phyloP scores from a whole-genome alignment of 2,113 vertebrate genomes.

The Corvus hawaiiensis region DNA sequence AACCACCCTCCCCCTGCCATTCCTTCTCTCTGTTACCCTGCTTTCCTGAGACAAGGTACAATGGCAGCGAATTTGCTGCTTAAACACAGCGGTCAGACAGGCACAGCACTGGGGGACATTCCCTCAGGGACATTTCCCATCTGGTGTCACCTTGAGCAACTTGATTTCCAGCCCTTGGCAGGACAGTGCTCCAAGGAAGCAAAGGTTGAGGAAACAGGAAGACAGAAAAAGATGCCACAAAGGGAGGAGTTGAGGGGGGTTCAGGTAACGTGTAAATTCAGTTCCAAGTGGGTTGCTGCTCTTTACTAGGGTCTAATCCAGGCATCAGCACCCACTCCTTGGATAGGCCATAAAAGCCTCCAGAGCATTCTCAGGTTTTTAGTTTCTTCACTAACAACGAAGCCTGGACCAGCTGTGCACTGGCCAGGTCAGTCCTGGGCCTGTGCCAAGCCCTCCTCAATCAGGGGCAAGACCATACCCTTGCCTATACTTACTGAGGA shows the following conservation, averaged over 20 bases:
- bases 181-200: neutral
- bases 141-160: neutral
- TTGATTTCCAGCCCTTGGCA: neutral
- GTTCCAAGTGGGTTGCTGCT: neutral
- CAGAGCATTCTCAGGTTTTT: neutral
- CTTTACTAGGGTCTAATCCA: neutral
- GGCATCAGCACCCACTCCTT: neutral
- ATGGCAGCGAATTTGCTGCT: rapidly evolving
- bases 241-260: neutral
- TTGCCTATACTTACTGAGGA: conserved; percentile 86
- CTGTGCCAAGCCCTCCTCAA: conserved; percentile 45
- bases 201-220: neutral
- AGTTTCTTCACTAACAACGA: neutral
- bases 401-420: neutral
- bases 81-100: neutral
- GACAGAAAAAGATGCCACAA: neutral
- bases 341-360: neutral
- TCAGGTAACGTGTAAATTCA: neutral
- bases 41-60: neutral
- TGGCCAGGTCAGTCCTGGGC: neutral
- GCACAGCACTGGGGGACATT: neutral
- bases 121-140: neutral
- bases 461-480: conserved; percentile 42
- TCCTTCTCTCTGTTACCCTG: neutral
- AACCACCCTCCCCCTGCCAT: neutral